Conservation (phyloP, 1,140 invertebrate genomes). For the Drosophila ambigua region DNA sequence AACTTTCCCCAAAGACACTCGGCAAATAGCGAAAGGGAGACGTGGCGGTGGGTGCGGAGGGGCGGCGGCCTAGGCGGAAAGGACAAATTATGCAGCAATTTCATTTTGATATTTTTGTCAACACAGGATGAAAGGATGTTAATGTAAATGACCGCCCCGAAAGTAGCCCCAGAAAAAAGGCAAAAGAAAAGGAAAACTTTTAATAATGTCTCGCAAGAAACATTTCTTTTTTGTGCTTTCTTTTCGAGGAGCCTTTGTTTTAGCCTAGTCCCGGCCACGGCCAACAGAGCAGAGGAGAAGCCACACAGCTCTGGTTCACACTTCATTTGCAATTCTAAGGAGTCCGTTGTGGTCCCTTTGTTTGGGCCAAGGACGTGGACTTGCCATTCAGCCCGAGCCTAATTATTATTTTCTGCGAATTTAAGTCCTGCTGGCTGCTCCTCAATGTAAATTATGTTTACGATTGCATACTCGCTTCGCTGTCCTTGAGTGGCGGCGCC, state of each 20-base stretch:
- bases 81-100: slow-evolving; percentile 82
- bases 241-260: slow-evolving; percentile 37
- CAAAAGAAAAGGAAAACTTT: slow-evolving; percentile 59
- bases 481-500: background rate
- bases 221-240: slow-evolving; percentile 28
- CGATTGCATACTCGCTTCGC: slow-evolving; percentile 39
- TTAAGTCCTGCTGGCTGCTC: slow-evolving; percentile 49
- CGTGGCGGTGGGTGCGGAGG: background rate
- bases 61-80: slow-evolving; percentile 44
- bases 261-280: background rate
- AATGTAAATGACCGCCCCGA: slow-evolving; percentile 75
- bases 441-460: slow-evolving; percentile 77
- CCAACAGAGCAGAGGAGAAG: slow-evolving; percentile 1
- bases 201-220: slow-evolving; percentile 79
- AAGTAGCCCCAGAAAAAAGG: slow-evolving; percentile 41
- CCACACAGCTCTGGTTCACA: slow-evolving; percentile 69
- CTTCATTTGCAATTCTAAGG: slow-evolving; percentile 77
- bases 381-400: slow-evolving; percentile 32
- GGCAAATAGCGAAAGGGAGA: slow-evolving; percentile 53
- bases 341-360: slow-evolving; percentile 50
- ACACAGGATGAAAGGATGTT: slow-evolving; percentile 77
- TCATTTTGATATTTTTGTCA: slow-evolving; percentile 79
- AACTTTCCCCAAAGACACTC: slow-evolving; percentile 65
- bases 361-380: slow-evolving; percentile 14
- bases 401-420: slow-evolving; percentile 78